phyloP scores from a whole-genome alignment of 2,797 vertebrate species.

The Sylvia borin region DNA sequence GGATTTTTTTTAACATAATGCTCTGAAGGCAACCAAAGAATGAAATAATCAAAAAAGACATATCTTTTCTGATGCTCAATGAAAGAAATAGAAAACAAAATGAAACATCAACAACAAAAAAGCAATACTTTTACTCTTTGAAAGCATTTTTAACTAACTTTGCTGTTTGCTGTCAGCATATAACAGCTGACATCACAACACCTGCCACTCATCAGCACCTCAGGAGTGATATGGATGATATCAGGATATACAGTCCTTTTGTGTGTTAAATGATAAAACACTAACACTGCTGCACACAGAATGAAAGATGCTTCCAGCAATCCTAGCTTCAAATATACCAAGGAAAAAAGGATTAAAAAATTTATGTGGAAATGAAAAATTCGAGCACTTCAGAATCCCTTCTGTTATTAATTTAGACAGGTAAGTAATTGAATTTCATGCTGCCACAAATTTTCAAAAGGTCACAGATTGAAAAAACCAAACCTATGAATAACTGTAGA shows the following conservation, averaged over 20 bases:
- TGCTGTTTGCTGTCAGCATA: not conserved
- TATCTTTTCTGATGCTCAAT: not conserved
- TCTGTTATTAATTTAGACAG: conserved; percentile 12
- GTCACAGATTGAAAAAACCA: conserved; percentile 8
- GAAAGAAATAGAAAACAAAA: not conserved
- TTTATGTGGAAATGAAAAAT: not conserved
- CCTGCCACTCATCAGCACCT: not conserved
- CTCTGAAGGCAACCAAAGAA: not conserved
- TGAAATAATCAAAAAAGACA: not conserved
- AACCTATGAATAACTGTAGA: not conserved
- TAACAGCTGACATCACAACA: not conserved
- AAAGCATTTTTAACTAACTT: not conserved
- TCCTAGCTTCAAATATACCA: not conserved
- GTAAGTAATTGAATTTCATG: conserved; percentile 25
- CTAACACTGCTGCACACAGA: not conserved
- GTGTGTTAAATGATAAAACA: not conserved
- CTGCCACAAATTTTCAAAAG: conserved; percentile 7
- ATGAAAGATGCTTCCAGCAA: not conserved
- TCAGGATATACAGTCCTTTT: not conserved
- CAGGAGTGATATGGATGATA: not conserved
- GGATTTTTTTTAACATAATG: not conserved
- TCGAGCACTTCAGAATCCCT: not conserved
- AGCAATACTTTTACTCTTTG: not conserved
- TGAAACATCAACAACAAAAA: not conserved
- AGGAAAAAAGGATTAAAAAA: not conserved